These are phyloP conservation scores for Tachystola acroxantha DNA, from an alignment of 2,888 invertebrate genomes.

Conservation along the genomic window DNA sequence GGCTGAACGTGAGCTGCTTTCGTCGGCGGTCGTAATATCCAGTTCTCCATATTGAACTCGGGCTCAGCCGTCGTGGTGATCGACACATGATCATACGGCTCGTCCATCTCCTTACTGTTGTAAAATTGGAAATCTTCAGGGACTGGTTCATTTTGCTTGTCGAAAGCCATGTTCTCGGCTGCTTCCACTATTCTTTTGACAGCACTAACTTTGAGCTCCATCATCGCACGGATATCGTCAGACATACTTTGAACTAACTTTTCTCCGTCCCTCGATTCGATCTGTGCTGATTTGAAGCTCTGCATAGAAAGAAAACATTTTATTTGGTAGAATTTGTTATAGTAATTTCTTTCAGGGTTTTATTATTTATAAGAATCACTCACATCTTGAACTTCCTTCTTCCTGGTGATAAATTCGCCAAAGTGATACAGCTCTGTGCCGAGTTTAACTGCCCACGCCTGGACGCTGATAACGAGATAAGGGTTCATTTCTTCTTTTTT, in stretches of 20 bases:
- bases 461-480: slow-evolving; percentile 74
- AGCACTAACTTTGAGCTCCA: slow-evolving; percentile 92
- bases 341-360: too few relatives aligned
- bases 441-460: slow-evolving; percentile 89
- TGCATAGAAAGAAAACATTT: slow-evolving; percentile 43
- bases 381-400: slow-evolving; percentile 88
- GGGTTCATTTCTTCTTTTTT: too few relatives aligned
- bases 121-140: slow-evolving; percentile 82
- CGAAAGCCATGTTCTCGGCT: slow-evolving; percentile 88
- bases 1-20: slow-evolving; percentile 81
- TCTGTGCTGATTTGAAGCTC: slow-evolving; percentile 88
- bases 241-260: slow-evolving; percentile 90
- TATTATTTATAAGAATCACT: slow-evolving; percentile 31
- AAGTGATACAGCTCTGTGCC: slow-evolving; percentile 89
- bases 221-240: slow-evolving; percentile 90
- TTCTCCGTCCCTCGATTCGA: slow-evolving; percentile 86
- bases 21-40: slow-evolving; percentile 74
- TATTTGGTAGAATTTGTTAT: background rate
- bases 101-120: slow-evolving; percentile 84
- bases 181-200: slow-evolving; percentile 93
- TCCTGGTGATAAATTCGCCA: slow-evolving; percentile 88
- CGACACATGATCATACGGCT: slow-evolving; percentile 70
- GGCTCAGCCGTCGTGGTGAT: slow-evolving; percentile 76
- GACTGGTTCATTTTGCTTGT: slow-evolving; percentile 70
- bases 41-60: slow-evolving; percentile 67